Evolutionary conservation across 1,140 invertebrate genomes (phyloP).

Genomic region (Halesus radiatus): DNA sequence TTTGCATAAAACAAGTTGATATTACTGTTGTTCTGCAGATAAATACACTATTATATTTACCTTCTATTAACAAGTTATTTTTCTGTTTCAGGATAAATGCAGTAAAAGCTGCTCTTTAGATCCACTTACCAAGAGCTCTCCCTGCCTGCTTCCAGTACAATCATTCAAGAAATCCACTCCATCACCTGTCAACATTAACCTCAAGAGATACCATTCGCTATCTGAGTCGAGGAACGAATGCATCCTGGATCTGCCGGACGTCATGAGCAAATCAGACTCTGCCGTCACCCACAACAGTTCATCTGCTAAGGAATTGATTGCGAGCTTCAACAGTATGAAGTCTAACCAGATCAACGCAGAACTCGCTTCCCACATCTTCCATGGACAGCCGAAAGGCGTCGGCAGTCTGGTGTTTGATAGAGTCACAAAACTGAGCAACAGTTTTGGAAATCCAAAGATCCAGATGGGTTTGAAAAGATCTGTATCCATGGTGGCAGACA

Average conservation of each 20-base stretch:
- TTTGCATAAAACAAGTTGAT: too few relatives aligned
- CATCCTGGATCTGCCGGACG: background rate
- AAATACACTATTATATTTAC: too few relatives aligned
- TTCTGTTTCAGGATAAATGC: background rate
- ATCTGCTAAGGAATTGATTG: constrained; percentile 36
- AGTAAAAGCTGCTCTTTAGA: background rate
- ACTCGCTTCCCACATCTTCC: constrained; percentile 18
- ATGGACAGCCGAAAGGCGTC: constrained; percentile 40
- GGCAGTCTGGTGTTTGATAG: constrained; percentile 52
- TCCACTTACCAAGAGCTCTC: background rate
- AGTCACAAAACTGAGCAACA: constrained; percentile 47
- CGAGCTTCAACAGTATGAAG: constrained; percentile 43
- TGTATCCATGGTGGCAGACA: constrained; percentile 46
- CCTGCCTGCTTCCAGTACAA: background rate
- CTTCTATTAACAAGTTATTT: background rate
- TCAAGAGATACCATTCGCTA: constrained; percentile 29
- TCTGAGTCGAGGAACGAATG: constrained; percentile 12
- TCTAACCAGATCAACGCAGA: background rate
- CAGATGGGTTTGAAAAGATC: constrained; percentile 39
- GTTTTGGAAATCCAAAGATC: constrained; percentile 31
- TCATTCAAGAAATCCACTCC: background rate
- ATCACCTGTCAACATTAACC: background rate
- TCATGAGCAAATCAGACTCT: constrained; percentile 35
- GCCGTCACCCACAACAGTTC: constrained; percentile 23
- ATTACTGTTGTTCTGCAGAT: too few relatives aligned